Base-by-base conservation (phyloP, 2,113 vertebrate genomes). In the Scalopus aquaticus region DNA sequence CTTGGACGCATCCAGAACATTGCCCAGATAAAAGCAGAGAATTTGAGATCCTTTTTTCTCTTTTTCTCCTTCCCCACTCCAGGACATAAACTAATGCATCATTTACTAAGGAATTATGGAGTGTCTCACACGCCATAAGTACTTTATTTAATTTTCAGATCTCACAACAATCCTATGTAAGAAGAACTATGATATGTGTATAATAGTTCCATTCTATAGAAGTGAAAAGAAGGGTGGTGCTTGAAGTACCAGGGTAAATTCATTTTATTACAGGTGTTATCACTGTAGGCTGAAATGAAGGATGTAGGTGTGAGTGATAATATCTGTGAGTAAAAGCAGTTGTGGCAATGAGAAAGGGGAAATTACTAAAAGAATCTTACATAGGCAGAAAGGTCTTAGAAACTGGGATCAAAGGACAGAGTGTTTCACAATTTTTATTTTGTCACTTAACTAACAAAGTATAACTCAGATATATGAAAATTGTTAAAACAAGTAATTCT, bases 401-500 rank as follows among this genome's bases (percentile, higher is more conserved):
- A 88, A 80, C 80, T 9, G 44, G 15, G 16, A 30, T 70, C 0
- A 0, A 81, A 91, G 30, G 24, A 30, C 24, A 56, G 44, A 13
- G 39, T 64, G 28, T 20, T 77, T 90, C 39, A 78, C 30, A 51
- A 65, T 24, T 88, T 10, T 65, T 30, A 84, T 82, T 62, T 85
- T 65, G 37, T 67, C 49, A 42, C n/a, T 67, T 85, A 96, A 58
- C 67, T 81, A 67, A 95, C 28, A 73, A 97, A 94, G 76, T 28
- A 64, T 78, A 35, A 73, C 28, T 81, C 17, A 37, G 46, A 83
- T 92, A 54, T 49, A 35, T 28, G 9, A 44, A 39, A 80, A 81
- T 24, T 70, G 1, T 64, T 72, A 84, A 91, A 42, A 78, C 15
- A 86, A 93, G 20, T 26, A 35, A 35, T 81, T 93, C 94, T 84